Evolutionary conservation across 1,140 invertebrate species (phyloP), one percentile per base, ranked within the genome.

Genomic region (Rhopalosiphum padi): DNA sequence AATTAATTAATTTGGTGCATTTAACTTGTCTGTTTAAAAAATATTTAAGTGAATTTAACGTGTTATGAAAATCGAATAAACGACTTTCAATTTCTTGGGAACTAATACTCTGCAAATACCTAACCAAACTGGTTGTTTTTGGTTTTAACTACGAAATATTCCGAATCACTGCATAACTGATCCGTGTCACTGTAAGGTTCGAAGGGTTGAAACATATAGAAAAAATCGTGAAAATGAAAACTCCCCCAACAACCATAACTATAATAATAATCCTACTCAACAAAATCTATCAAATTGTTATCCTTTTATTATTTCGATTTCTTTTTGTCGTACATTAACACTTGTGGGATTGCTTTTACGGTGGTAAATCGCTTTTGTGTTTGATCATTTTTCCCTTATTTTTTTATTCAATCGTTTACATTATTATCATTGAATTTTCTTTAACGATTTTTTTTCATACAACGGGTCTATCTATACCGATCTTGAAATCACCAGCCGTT

Each of bases 401-500:
- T 91, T 68, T 48, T 46, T 51, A 46, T 83, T 41, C 90, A 41
- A 37, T 53, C n/a, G 87, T 37, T 9, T 89, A 25, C 35, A 41
- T 37, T 51, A 55, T 37, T 51, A 89, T 89, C 88, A 25, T 89
- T 89, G 88, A 89, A 89, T 89, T 89, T 55, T 89, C 48, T 89
- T 55, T 11, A 37, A 25, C 48, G 9, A 30, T 18, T 41, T 43
- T 90, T 68, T 43, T 41, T 68, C 37, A 30, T 30, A 41, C 30
- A n/a, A 68, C 9, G 35, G 15, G 35, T 89, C n/a, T 60, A 91
- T 83, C 90, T 51, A 30, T 8, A 23, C 90, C 60, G 77, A 93
- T 93, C 82, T 86, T 53, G 55, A 86, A 85, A 93, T 85, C 91
- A 86, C 82, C 91, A 93, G 91, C 86, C 82, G 91, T 43, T 86